Base-by-base conservation (phyloP, 2,888 invertebrate genomes). In the Cheiracanthium punctorium region DNA sequence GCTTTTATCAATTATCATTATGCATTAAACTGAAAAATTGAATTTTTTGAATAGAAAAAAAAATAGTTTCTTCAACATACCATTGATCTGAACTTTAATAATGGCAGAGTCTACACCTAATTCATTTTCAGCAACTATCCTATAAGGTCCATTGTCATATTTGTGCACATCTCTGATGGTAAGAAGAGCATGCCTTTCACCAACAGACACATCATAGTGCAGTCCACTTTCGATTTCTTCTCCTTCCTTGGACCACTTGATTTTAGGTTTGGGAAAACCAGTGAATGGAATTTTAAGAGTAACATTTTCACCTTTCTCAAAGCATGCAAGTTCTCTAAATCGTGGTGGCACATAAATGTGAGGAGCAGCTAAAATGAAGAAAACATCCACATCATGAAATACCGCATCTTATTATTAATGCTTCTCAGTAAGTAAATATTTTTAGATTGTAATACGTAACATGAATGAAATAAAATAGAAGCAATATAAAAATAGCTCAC, bases 261-360 rank as follows among this genome's bases (percentile, higher is more conserved):
- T 96, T 91, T 95, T 96, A 32, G 99, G 99, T 91, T 96, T 96
- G 0, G 99, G 99, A 93, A 96, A 96, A 2, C 99, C 99, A 90
- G 98, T 98, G 94, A 99, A 99, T 30, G 99, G 99, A 90, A 99
- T 97, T 93, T 99, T 99, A 90, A 99, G 94, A 17, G 97, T 94
- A 1, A 99, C 96, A 91, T 98, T 98, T 92, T 98, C 98, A 77
- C 98, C 98, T 92, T 98, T 98, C 93, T 99, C 99, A 93, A 98
- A 99, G 94, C 96, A 98, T 2, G 98, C 98, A 0, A 96, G 96
- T 90, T 97, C 98, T 71, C 98, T 95, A 95, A 99, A 99, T 88
- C 99, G 94, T 29, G 98, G 98, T 77, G 99, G 99, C 74, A 99
- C 96, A 92, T 98, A 98, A 90, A 99, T 93, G 93, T 98, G 98